These are phyloP conservation scores for Podargus strigoides DNA, from an alignment of 2,797 vertebrate species.

Conservation along the genomic window DNA sequence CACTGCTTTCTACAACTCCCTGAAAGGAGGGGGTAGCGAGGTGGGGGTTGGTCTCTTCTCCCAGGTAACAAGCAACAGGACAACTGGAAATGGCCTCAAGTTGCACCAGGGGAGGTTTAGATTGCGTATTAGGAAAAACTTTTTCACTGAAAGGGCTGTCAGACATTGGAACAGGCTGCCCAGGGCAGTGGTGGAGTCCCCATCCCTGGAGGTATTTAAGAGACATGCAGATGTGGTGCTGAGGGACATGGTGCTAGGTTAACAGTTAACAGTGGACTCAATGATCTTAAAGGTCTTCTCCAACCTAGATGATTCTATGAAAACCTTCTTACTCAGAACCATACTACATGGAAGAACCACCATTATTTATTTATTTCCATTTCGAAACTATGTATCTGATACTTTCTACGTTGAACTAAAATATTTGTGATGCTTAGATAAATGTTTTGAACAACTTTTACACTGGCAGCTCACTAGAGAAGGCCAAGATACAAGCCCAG, in stretches of 20 bases:
- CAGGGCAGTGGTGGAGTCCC: background rate
- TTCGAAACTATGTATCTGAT: background rate
- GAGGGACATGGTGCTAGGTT: background rate
- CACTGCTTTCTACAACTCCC: fast-evolving
- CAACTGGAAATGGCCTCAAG: no score
- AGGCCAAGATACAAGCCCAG: background rate
- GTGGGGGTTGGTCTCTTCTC: background rate
- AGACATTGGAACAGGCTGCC: background rate
- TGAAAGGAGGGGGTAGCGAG: fast-evolving
- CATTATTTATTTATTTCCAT: background rate
- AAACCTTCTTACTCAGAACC: background rate
- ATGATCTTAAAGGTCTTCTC: background rate
- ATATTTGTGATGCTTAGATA: background rate
- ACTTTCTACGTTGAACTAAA: background rate
- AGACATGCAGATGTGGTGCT: fast-evolving
- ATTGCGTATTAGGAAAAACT: background rate
- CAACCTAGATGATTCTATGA: background rate
- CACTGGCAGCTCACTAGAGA: background rate
- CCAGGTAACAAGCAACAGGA: fast-evolving
- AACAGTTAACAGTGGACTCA: no score
- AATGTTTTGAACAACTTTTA: background rate
- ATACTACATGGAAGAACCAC: background rate
- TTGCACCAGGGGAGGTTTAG: no score
- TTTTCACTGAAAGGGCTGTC: background rate
- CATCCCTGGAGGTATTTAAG: background rate